phyloP scores from a whole-genome alignment of 2,888 invertebrate genomes.

The Caenorhabditis afra region DNA sequence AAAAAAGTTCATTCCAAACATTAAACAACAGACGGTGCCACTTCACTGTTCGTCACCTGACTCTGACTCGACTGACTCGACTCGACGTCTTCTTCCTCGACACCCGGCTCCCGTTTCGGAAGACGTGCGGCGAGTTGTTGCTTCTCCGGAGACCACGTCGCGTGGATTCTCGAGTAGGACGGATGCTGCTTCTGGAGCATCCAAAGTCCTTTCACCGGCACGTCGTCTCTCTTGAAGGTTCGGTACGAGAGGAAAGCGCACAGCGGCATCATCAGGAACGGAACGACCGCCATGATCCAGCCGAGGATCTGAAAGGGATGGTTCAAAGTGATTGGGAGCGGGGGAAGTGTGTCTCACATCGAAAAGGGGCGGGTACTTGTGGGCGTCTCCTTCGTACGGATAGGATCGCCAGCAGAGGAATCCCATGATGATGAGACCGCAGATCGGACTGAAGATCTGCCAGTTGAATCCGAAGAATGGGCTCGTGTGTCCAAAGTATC shows the following conservation, averaged over 20 bases:
- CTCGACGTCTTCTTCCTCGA: not conserved
- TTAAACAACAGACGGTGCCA: too few relatives aligned
- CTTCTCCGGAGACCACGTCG: slow-evolving; percentile 6
- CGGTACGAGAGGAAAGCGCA: slow-evolving; percentile 10
- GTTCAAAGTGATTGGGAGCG: not conserved
- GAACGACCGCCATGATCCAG: slow-evolving; percentile 18
- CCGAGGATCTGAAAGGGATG: slow-evolving; percentile 16
- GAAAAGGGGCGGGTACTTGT: slow-evolving; percentile 31
- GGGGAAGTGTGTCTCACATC: slow-evolving; percentile 11
- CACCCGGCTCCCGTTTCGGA: slow-evolving; percentile 18
- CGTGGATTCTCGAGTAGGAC: slow-evolving; percentile 25
- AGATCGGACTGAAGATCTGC: slow-evolving; percentile 31
- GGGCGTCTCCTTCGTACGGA: slow-evolving; percentile 13
- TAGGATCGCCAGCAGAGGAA: slow-evolving; percentile 16
- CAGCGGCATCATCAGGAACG: slow-evolving; percentile 14
- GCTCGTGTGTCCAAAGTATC: slow-evolving; percentile 10
- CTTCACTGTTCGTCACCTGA: not conserved
- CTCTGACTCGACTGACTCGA: slow-evolving; percentile 1
- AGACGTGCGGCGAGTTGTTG: not conserved
- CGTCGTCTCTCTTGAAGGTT: slow-evolving; percentile 3
- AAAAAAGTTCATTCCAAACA: too few relatives aligned
- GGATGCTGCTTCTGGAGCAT: slow-evolving; percentile 43
- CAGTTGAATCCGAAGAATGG: slow-evolving; percentile 36
- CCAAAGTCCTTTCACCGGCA: slow-evolving; percentile 16
- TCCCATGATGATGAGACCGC: slow-evolving; percentile 22